These are phyloP conservation scores for Budorcas taxicolor DNA, from an alignment of 2,113 vertebrate species.

Conservation along the genomic window DNA sequence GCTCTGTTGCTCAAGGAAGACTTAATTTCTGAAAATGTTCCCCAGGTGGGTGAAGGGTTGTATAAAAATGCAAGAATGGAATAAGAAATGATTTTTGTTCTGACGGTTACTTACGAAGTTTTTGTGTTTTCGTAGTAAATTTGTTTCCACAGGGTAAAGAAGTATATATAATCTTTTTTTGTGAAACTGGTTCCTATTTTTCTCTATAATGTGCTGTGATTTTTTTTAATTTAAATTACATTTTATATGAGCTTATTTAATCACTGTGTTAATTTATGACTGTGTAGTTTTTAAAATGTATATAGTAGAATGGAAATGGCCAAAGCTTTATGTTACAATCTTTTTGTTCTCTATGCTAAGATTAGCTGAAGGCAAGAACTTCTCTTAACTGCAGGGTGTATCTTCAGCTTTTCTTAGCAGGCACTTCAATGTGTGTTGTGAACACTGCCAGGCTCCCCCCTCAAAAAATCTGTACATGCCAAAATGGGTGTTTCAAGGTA, in stretches of 20 bases:
- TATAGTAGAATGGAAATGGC: slow-evolving; percentile 91
- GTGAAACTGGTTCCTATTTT: slow-evolving; percentile 91
- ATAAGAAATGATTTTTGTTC: slow-evolving; percentile 78
- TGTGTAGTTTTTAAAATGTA: slow-evolving; percentile 93
- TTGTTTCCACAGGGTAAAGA: slow-evolving; percentile 98
- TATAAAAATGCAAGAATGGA: slow-evolving; percentile 82
- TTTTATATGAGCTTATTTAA: slow-evolving; percentile 92
- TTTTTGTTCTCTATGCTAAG: slow-evolving; percentile 87
- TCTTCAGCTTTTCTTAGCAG: slow-evolving; percentile 86
- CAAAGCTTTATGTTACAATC: slow-evolving; percentile 90
- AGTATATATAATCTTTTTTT: slow-evolving; percentile 85
- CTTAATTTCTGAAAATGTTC: slow-evolving; percentile 83
- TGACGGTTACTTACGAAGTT: slow-evolving; percentile 83
- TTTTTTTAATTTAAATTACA: slow-evolving; percentile 90
- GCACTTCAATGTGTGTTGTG: slow-evolving; percentile 88
- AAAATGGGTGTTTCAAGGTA: slow-evolving; percentile 85
- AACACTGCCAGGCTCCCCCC: slow-evolving; percentile 90
- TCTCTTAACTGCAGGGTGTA: slow-evolving; percentile 84
- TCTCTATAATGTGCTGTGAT: slow-evolving; percentile 92
- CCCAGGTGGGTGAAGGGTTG: slow-evolving; percentile 83
- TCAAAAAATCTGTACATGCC: slow-evolving; percentile 83
- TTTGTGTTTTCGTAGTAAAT: slow-evolving; percentile 85
- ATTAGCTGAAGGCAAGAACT: slow-evolving; percentile 82
- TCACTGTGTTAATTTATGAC: slow-evolving; percentile 96
- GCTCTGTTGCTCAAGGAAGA: slow-evolving; percentile 87